These are phyloP conservation scores for Rousettus madagascariensis DNA, from an alignment of 2,797 vertebrate species.

Conservation along the genomic window DNA sequence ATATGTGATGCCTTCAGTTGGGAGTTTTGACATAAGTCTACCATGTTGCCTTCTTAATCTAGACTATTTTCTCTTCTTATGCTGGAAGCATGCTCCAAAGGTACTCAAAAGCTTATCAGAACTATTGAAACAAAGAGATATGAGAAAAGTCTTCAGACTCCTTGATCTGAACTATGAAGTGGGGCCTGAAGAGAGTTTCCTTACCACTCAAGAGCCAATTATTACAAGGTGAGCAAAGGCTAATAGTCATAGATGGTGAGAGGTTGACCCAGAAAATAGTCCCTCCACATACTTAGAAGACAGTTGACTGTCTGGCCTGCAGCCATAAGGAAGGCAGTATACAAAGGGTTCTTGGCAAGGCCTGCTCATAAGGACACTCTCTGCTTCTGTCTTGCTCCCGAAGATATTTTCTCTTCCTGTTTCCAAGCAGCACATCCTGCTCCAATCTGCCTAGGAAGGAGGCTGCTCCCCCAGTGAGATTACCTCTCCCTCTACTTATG, in stretches of 20 bases:
- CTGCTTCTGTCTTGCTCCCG: too few species aligned
- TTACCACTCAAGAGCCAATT: not conserved
- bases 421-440: too few species aligned
- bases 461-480: too few species aligned
- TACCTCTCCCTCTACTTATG: too few species aligned
- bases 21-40: not conserved
- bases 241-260: not conserved
- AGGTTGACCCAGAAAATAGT: too few species aligned
- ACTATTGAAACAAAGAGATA: not conserved
- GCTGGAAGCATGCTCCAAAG: not conserved
- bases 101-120: not conserved
- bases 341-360: too few species aligned
- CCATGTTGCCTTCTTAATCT: not conserved
- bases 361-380: too few species aligned
- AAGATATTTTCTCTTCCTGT: too few species aligned
- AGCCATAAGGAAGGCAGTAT: too few species aligned
- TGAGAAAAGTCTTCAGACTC: not conserved
- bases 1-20: not conserved
- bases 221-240: not conserved
- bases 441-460: too few species aligned
- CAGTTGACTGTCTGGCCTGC: too few species aligned
- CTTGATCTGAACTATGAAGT: not conserved
- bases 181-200: not conserved
- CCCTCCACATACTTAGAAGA: too few species aligned
- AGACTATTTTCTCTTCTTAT: not conserved